Base-by-base conservation (phyloP, 1,140 invertebrate species). In the Theocolax elegans region DNA sequence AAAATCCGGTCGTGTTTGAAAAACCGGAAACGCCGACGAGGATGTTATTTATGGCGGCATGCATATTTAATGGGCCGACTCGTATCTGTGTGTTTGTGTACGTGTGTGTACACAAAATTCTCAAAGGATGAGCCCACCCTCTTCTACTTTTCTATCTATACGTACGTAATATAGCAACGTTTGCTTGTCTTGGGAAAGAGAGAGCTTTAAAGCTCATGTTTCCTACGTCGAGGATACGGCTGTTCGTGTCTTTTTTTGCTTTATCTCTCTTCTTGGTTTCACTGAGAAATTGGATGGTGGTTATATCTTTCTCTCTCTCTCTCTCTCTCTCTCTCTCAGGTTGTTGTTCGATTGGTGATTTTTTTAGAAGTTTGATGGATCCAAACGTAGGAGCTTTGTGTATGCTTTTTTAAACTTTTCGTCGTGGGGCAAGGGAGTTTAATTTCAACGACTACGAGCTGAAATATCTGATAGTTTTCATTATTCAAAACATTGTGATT, bases 41-140 rank as follows among this genome's bases (percentile, higher is more conserved):
- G 53, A 21, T 29, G 53, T 58, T 67, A 67, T 58, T 46, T 67
- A 58, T 46, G 42, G 17, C 9, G 40, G 27, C 65, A 58, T 58
- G 53, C 53, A 67, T 62, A 62, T 44, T 62, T 62, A 44, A 62
- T 44, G 42, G 59, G 19, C 21, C 13, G 42, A n/a, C n/a, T 7
- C 27, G 51, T 13, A 44, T 35, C 4, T 23, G 29, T 9, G 19
- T n/a, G n/a, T n/a, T n/a, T 12, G 58, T 17, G 40, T n/a, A 7
- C 40, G 21, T 19, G 27, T 38, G 53, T 38, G 53, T 2, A 64
- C 51, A 48, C 62, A 46, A 58, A 67, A 67, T 58, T 67, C 65
- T 56, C 53, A 67, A 58, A 67, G 65, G 65, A 67, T 67, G 31
- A 42, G 29, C 63, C 49, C 53, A 17, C 15, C n/a, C n/a, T n/a